phyloP scores from a whole-genome alignment of 2,113 vertebrate species.

The Forbesichthys agassizii region DNA sequence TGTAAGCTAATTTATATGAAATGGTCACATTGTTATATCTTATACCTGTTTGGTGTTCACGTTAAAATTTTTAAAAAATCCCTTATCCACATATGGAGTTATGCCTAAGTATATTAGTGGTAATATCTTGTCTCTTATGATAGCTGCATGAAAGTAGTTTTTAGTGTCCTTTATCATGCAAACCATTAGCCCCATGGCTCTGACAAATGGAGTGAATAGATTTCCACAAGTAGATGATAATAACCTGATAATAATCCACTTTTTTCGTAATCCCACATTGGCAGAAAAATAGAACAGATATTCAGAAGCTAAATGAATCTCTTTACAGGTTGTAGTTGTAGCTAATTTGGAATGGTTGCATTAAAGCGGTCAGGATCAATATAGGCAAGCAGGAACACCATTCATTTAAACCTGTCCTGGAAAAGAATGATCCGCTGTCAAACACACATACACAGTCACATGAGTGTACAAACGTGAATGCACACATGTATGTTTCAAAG shows the following conservation, averaged over 20 bases:
- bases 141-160: too few species aligned
- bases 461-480: not conserved
- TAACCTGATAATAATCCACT: slow-evolving; percentile 44
- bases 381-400: slow-evolving; percentile 9
- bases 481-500: not conserved
- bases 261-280: slow-evolving; percentile 41
- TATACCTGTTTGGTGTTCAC: too few species aligned
- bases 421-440: not conserved
- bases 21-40: too few species aligned
- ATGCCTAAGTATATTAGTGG: too few species aligned
- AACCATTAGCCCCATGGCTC: not conserved
- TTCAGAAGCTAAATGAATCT: slow-evolving; percentile 43
- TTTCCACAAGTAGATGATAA: slow-evolving; percentile 48
- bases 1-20: too few species aligned
- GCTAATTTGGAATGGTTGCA: slow-evolving; percentile 41
- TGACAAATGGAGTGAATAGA: slow-evolving; percentile 40
- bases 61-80: too few species aligned
- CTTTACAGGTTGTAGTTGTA: slow-evolving; percentile 42
- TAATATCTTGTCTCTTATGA: too few species aligned
- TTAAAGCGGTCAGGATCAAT: slow-evolving; percentile 50
- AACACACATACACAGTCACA: not conserved
- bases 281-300: slow-evolving; percentile 31
- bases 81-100: too few species aligned
- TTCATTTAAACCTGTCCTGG: slow-evolving; percentile 18
- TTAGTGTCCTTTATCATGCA: too few species aligned